These are phyloP conservation scores for Tylochromis polylepis DNA, from an alignment of 2,113 vertebrate species.

Conservation along the genomic window DNA sequence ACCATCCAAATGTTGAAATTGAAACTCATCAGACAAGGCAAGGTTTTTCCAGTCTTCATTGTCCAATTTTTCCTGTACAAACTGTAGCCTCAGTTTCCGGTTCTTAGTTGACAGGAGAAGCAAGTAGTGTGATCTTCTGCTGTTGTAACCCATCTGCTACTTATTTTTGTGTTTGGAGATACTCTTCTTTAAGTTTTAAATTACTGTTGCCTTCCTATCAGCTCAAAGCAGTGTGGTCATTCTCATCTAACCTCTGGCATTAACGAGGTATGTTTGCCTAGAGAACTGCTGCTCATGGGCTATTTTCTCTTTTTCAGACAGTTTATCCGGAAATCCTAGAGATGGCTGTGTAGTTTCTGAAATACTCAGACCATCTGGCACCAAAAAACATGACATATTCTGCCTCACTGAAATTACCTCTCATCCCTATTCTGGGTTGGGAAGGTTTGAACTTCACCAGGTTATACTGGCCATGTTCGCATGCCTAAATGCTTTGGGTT, in stretches of 20 bases:
- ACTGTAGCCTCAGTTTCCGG: neutral
- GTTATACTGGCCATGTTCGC: fast-evolving
- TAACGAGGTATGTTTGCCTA: neutral
- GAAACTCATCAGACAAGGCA: neutral
- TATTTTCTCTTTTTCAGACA: neutral
- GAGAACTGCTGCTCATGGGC: fast-evolving
- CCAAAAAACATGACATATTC: neutral
- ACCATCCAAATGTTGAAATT: neutral
- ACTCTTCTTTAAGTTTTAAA: neutral
- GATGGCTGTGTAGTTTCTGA: neutral
- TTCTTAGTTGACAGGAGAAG: neutral
- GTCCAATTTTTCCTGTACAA: neutral
- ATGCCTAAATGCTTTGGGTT: neutral
- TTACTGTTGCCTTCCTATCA: neutral
- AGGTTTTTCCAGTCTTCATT: neutral
- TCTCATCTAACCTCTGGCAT: neutral
- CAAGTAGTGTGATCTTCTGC: neutral
- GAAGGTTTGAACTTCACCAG: neutral
- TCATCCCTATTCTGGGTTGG: neutral
- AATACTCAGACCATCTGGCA: neutral
- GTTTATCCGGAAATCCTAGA: neutral
- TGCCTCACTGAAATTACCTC: neutral
- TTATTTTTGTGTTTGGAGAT: neutral
- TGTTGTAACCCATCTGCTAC: neutral
- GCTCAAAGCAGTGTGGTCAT: neutral